Conservation (phyloP, 2,888 invertebrate genomes). For the Trissolcus brochymenae region DNA sequence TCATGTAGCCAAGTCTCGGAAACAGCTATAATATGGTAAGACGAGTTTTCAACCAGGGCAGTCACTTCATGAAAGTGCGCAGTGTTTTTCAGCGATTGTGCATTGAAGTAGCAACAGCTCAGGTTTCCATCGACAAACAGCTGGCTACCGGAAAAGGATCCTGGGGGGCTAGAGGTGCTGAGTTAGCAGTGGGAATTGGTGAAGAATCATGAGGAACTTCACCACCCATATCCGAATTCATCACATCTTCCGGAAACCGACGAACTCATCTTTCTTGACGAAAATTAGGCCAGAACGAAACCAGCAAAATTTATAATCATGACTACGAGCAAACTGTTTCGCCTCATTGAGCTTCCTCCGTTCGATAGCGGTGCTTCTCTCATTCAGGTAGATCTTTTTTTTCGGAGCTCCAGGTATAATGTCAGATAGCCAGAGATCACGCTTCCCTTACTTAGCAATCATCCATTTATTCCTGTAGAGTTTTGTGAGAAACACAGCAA, state of each 20-base stretch:
- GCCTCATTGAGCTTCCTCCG: not conserved
- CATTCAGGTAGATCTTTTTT: too few relatives aligned
- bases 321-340: not conserved
- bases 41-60: not conserved
- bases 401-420: too few relatives aligned
- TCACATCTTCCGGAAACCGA: too few relatives aligned
- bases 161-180: too few relatives aligned
- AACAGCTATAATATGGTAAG: not conserved
- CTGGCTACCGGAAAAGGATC: not conserved
- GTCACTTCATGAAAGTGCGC: not conserved
- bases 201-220: too few relatives aligned
- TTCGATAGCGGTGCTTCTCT: too few relatives aligned
- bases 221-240: too few relatives aligned
- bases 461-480: too few relatives aligned
- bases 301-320: not conserved
- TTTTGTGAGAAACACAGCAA: too few relatives aligned
- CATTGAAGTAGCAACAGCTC: not conserved
- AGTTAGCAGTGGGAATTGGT: not conserved
- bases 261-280: too few relatives aligned
- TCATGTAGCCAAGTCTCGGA: conserved; percentile 1
- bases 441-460: too few relatives aligned
- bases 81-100: not conserved
- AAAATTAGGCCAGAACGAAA: not conserved
- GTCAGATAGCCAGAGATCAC: too few relatives aligned
- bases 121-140: not conserved